phyloP scores from a whole-genome alignment of 1,140 invertebrate genomes.

The Monomorium pharaonis region DNA sequence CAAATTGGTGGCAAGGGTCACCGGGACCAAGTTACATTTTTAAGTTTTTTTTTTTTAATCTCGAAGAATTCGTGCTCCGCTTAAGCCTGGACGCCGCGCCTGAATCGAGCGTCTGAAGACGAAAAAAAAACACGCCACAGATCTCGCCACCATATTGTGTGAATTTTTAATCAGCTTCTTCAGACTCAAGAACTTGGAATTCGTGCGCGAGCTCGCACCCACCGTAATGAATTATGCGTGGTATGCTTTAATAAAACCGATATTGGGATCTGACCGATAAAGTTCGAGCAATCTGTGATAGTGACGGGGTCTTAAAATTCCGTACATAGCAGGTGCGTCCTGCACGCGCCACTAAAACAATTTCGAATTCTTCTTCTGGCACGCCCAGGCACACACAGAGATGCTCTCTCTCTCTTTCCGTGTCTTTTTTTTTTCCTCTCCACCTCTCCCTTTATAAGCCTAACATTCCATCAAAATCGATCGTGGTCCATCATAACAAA shows the following conservation, averaged over 20 bases:
- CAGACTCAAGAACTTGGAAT: constrained; percentile 1
- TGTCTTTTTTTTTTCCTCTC: not conserved
- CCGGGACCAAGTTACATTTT: constrained; percentile 71
- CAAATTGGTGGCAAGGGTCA: constrained; percentile 81
- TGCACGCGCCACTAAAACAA: constrained; percentile 61
- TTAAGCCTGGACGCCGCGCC: not conserved
- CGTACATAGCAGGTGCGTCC: constrained; percentile 53
- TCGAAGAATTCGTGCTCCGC: constrained; percentile 51
- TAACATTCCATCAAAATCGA: constrained; percentile 65
- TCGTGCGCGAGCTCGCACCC: not conserved
- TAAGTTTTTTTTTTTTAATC: constrained; percentile 57
- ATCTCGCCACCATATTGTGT: constrained; percentile 1
- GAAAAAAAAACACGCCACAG: constrained; percentile 19
- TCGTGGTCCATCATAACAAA: constrained; percentile 16
- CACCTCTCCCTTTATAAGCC: not conserved
- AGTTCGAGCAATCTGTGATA: constrained; percentile 61
- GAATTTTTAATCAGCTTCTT: constrained; percentile 47
- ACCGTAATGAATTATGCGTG: constrained; percentile 62
- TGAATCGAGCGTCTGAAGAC: not conserved
- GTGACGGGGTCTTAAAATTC: constrained; percentile 65
- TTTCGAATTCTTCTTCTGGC: constrained; percentile 67
- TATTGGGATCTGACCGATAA: constrained; percentile 39
- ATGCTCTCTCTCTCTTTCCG: not conserved
- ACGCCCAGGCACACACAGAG: constrained; percentile 7
- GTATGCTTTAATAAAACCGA: constrained; percentile 66